A percentile compares a stretch with the other conserved stretches of the same genome.
These are phyloP conservation scores for Sebastes matsubarae DNA, from an alignment of 2,797 vertebrate genomes.

Conservation along the genomic window DNA sequence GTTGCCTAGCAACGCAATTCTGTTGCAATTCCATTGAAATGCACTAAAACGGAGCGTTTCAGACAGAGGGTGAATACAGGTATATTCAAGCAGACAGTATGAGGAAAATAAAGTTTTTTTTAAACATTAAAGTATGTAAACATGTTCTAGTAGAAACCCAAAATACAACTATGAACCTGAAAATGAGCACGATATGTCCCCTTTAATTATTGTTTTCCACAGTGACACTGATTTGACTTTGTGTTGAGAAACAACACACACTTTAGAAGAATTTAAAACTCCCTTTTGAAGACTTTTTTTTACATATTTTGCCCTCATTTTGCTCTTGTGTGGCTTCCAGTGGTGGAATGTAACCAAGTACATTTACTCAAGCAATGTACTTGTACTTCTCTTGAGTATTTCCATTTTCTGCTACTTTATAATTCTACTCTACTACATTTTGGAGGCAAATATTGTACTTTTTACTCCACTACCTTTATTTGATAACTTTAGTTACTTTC, in stretches of 20 bases:
- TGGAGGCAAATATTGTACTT: background rate
- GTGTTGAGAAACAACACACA: background rate
- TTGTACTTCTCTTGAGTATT: background rate
- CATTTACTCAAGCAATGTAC: background rate
- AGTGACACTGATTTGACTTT: background rate
- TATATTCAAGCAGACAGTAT: no score
- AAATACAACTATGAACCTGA: no score
- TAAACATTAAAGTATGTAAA: no score
- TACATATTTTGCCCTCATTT: no score
- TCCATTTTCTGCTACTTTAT: background rate
- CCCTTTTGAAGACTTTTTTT: background rate
- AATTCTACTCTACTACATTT: background rate
- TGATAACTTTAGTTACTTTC: background rate
- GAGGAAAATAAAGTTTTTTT: no score
- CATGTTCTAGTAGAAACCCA: no score
- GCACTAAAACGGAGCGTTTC: no score
- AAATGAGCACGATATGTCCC: no score
- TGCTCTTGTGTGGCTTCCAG: background rate
- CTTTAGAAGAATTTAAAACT: background rate
- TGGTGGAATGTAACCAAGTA: background rate
- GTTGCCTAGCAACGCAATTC: no score
- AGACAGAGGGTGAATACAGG: no score
- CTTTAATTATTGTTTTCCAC: background rate
- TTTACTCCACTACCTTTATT: background rate
- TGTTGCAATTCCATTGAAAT: no score